phyloP scores from a whole-genome alignment of 2,797 vertebrate species.

The Eidolon dupreanum region DNA sequence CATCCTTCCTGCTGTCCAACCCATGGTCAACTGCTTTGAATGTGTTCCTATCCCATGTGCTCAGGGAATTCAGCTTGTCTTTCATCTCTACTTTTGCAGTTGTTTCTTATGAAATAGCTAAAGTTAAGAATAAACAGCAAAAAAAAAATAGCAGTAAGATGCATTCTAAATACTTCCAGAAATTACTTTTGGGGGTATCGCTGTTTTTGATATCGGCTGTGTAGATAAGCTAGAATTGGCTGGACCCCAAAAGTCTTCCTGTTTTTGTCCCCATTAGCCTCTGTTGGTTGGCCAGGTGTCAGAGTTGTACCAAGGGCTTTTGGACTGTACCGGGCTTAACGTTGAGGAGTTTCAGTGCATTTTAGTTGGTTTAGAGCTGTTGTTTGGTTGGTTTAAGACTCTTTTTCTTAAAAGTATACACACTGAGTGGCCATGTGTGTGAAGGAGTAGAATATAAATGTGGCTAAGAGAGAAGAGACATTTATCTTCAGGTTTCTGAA shows the following conservation, averaged over 20 bases:
- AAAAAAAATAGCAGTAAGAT: not conserved
- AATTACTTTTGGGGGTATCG: not conserved
- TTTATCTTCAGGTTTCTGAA: not conserved
- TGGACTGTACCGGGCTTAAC: not conserved
- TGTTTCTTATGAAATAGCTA: not conserved
- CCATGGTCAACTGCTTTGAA: not conserved
- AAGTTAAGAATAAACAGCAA: not conserved
- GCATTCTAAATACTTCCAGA: not conserved
- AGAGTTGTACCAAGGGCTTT: not conserved
- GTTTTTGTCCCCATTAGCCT: not conserved
- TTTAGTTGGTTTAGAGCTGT: not conserved
- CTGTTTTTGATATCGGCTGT: not conserved
- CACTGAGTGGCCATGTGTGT: fast-evolving
- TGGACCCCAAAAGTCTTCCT: fast-evolving
- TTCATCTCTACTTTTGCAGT: not conserved
- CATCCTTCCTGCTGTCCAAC: not conserved
- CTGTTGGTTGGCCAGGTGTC: not conserved
- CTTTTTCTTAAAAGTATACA: not conserved
- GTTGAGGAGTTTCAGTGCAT: not conserved
- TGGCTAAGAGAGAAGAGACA: fast-evolving
- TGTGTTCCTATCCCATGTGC: fast-evolving
- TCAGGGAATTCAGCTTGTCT: not conserved
- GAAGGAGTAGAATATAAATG: not conserved
- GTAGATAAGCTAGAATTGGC: not conserved
- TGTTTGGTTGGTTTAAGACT: not conserved